Percentiles rank a stretch among this genome's conserved stretches.
phyloP scores from a whole-genome alignment of 2,113 vertebrate species.

The Hemiscyllium ocellatum region DNA sequence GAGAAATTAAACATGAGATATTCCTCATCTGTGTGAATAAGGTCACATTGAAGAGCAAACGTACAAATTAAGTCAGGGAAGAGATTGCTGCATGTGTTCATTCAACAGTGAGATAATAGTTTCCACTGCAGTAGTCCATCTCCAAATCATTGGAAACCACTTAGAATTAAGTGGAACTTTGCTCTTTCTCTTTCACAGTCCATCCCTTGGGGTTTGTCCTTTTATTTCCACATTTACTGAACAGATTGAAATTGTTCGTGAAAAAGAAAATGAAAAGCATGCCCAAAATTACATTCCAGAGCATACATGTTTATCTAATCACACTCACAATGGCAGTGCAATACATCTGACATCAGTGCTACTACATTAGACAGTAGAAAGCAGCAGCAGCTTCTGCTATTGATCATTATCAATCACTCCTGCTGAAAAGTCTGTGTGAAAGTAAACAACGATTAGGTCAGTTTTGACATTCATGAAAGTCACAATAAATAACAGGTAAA shows the following conservation, averaged over 20 bases:
- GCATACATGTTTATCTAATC: not conserved
- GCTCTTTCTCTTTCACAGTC: not conserved
- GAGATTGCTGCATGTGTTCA: not conserved
- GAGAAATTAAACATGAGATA: not conserved
- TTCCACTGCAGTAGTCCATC: not conserved
- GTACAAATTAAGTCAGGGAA: too few relatives aligned
- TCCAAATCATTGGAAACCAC: not conserved
- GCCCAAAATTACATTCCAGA: not conserved
- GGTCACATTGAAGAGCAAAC: not conserved
- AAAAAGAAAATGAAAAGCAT: not conserved
- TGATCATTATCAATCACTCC: not conserved
- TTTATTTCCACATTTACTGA: not conserved
- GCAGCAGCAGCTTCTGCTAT: not conserved
- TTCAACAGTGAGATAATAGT: not conserved
- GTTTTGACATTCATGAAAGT: not conserved
- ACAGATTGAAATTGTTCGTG: not conserved
- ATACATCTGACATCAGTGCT: not conserved
- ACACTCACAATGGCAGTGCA: not conserved
- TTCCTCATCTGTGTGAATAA: not conserved
- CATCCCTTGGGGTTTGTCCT: too few relatives aligned
- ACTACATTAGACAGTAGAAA: not conserved
- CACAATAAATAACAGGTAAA: not conserved
- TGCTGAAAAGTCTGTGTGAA: not conserved
- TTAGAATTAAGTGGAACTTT: not conserved
- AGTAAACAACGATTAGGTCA: not conserved